A percentile compares a stretch with the other conserved stretches of the same genome.
Evolutionary conservation across 2,888 invertebrate genomes (phyloP).

Genomic region (Hedya salicella): DNA sequence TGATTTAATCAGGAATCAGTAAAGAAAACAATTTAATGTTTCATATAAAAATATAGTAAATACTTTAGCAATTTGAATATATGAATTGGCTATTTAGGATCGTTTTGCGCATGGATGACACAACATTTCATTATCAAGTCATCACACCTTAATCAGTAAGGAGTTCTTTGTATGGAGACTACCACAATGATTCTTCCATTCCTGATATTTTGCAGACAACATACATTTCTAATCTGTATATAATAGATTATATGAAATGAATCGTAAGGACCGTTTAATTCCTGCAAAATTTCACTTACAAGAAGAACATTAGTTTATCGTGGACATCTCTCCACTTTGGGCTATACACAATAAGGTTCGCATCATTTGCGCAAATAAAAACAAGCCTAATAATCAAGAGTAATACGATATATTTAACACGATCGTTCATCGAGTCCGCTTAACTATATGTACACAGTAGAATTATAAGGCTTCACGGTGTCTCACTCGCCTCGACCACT

Average conservation of each 20-base stretch:
- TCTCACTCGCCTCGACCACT: constrained; percentile 44
- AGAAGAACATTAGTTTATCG: neutral
- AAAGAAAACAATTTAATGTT: constrained; percentile 17
- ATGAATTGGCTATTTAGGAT: neutral
- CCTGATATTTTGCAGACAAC: constrained; percentile 7
- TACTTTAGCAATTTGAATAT: constrained; percentile 7
- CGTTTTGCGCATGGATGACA: neutral
- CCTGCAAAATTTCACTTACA: constrained; percentile 1
- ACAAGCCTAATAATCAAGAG: constrained; percentile 58
- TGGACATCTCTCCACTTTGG: neutral
- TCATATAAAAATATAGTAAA: constrained; percentile 36
- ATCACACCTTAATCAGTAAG: constrained; percentile 14
- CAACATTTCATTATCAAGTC: constrained; percentile 11
- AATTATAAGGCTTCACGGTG: constrained; percentile 76
- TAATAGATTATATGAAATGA: too few species aligned
- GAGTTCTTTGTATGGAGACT: neutral
- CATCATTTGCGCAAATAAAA: constrained; percentile 76
- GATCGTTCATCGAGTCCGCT: constrained; percentile 58
- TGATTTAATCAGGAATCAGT: constrained; percentile 21
- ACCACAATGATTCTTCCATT: neutral
- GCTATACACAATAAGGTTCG: constrained; percentile 47
- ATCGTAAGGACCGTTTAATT: too few species aligned
- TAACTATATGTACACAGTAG: constrained; percentile 80
- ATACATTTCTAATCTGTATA: neutral
- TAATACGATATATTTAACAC: constrained; percentile 64